Conservation (phyloP, 92 coral and sea anemone species). For the Zoanthus sansibaricus region DNA sequence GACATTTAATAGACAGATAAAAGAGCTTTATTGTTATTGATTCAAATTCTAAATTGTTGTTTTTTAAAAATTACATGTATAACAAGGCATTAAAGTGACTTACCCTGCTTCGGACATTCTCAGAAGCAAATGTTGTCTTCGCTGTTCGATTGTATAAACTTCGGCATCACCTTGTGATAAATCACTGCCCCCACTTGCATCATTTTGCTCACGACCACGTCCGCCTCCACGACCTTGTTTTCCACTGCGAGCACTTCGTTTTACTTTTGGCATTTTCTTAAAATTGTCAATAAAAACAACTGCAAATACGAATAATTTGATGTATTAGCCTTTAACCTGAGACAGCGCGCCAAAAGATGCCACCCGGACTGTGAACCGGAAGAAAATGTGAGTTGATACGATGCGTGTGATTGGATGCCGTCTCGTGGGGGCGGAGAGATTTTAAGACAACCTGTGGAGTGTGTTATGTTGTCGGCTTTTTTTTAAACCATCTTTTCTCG, state of each 20-base stretch:
- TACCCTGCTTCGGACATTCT: constrained; percentile 23
- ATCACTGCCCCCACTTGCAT: background rate
- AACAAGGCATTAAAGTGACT: background rate
- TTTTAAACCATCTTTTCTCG: background rate
- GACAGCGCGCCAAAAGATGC: constrained; percentile 4
- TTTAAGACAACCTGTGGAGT: background rate
- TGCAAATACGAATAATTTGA: too few relatives aligned
- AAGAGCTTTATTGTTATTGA: background rate
- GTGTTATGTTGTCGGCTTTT: background rate
- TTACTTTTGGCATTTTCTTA: background rate
- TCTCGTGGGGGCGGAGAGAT: constrained; percentile 9
- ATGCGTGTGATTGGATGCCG: constrained; percentile 22
- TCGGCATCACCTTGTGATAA: constrained; percentile 3
- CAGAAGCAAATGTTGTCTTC: background rate
- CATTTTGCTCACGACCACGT: constrained; percentile 4
- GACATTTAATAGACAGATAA: background rate
- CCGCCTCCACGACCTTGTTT: background rate
- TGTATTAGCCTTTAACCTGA: too few relatives aligned
- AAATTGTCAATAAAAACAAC: background rate
- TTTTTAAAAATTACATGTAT: background rate
- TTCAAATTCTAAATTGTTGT: background rate
- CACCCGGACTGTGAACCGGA: background rate
- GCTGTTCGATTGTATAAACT: too few relatives aligned
- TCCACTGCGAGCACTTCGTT: background rate
- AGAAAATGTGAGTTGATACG: constrained; percentile 1